phyloP scores from a whole-genome alignment of 2,797 vertebrate species.

The Halcyon chelicuti region DNA sequence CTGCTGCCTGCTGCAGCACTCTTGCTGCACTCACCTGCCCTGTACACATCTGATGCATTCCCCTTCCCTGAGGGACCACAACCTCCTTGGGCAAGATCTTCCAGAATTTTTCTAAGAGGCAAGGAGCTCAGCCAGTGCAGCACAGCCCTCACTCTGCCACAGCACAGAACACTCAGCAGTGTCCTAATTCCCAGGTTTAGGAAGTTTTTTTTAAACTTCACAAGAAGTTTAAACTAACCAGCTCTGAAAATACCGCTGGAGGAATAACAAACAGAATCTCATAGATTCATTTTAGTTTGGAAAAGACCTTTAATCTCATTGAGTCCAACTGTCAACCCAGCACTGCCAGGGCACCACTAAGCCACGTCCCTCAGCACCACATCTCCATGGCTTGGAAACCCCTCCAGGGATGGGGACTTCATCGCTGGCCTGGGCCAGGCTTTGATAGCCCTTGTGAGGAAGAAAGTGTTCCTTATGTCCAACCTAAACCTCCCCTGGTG shows the following conservation, averaged over 20 bases:
- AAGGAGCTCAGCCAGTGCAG: neutral
- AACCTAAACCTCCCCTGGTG: neutral
- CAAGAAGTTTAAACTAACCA: neutral
- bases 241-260: neutral
- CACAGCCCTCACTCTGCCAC: too few species aligned
- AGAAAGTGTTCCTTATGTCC: neutral
- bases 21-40: neutral
- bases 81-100: neutral
- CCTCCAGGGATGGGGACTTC: neutral
- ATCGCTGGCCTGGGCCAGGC: neutral
- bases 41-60: neutral
- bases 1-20: fast-evolving
- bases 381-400: neutral
- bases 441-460: neutral
- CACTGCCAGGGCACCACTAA: neutral
- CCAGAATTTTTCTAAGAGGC: fast-evolving
- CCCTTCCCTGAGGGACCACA: fast-evolving
- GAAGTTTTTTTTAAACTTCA: neutral
- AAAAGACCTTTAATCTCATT: neutral
- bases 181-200: neutral
- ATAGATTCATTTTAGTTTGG: neutral
- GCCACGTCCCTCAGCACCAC: neutral
- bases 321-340: neutral
- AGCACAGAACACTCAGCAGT: fast-evolving
- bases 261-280: neutral